Percentiles rank a stretch among this genome's conserved stretches.
phyloP scores from a whole-genome alignment of 2,888 invertebrate genomes.

The Dynastes tityus region DNA sequence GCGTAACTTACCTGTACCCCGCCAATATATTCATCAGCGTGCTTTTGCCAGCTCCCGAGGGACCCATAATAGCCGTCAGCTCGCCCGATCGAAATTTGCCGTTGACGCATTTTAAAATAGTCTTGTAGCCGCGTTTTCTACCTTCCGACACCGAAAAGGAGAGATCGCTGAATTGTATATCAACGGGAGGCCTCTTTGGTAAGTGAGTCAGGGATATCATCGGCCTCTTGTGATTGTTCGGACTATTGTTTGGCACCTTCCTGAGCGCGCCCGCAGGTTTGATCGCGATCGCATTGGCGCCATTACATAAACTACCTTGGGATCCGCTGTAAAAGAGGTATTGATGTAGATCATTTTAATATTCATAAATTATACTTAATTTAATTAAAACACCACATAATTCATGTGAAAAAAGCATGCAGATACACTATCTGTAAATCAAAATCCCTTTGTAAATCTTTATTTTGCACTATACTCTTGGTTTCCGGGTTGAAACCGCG shows the following conservation, averaged over 20 bases:
- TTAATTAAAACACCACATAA: no score
- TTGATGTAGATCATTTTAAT: background rate
- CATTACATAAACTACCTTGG: slow-evolving; percentile 83
- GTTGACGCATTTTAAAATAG: slow-evolving; percentile 89
- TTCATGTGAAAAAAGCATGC: no score
- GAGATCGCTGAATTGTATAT: slow-evolving; percentile 90
- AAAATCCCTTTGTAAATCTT: no score
- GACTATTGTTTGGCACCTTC: slow-evolving; percentile 82
- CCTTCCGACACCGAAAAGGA: slow-evolving; percentile 93
- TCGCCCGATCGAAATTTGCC: slow-evolving; percentile 94
- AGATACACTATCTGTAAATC: no score
- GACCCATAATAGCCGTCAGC: slow-evolving; percentile 96
- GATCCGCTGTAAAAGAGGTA: slow-evolving; percentile 76
- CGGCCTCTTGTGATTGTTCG: slow-evolving; percentile 81
- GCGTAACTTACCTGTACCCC: slow-evolving; percentile 81
- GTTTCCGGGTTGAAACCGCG: no score
- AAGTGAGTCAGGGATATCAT: slow-evolving; percentile 85
- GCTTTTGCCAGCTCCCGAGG: slow-evolving; percentile 87
- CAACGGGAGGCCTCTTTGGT: slow-evolving; percentile 90
- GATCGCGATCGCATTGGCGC: slow-evolving; percentile 71
- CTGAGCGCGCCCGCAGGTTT: slow-evolving; percentile 67
- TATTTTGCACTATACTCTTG: no score
- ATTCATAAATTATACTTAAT: no score
- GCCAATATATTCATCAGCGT: slow-evolving; percentile 92
- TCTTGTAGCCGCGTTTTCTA: slow-evolving; percentile 85